Evolutionary conservation across 2,113 vertebrate genomes (phyloP).

Genomic region (Mastomys natalensis): DNA sequence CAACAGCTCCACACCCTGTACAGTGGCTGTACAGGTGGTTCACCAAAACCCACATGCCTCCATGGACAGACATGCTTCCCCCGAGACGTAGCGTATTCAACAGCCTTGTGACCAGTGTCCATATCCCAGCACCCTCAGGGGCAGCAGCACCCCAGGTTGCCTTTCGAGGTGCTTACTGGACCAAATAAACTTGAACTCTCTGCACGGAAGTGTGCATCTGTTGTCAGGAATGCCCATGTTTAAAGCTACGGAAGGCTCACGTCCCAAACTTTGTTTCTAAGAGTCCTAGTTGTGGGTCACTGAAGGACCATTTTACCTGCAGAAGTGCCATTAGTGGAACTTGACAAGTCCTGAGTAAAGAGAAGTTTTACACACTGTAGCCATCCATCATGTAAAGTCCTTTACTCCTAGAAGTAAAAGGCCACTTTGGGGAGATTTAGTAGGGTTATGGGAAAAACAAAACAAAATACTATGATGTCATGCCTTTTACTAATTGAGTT

Average conservation of each 20-base stretch:
- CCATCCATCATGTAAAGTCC: not conserved
- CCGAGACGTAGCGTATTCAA: slow-evolving; percentile 94
- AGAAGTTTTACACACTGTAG: not conserved
- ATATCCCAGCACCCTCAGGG: not conserved
- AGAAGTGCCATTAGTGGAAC: slow-evolving; percentile 24
- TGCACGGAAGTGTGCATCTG: not conserved
- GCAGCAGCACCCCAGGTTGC: not conserved
- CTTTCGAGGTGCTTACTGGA: not conserved
- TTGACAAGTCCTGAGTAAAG: slow-evolving; percentile 27
- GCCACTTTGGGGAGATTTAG: not conserved
- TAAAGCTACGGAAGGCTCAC: slow-evolving; percentile 45
- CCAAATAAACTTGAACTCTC: slow-evolving; percentile 19
- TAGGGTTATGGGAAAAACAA: not conserved
- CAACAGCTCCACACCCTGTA: slow-evolving; percentile 82
- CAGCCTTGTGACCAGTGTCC: slow-evolving; percentile 90
- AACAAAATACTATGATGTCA: not conserved
- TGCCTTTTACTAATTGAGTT: not conserved
- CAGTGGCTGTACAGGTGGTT: slow-evolving; percentile 86
- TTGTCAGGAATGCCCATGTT: slow-evolving; percentile 73
- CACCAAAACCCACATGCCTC: slow-evolving; percentile 97
- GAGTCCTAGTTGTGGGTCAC: not conserved
- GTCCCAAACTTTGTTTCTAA: slow-evolving; percentile 1
- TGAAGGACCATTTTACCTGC: not conserved
- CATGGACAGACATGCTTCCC: slow-evolving; percentile 90
- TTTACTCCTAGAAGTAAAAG: not conserved